These are phyloP conservation scores for Mohoua ochrocephala DNA, from an alignment of 2,113 vertebrate species.

Conservation along the genomic window DNA sequence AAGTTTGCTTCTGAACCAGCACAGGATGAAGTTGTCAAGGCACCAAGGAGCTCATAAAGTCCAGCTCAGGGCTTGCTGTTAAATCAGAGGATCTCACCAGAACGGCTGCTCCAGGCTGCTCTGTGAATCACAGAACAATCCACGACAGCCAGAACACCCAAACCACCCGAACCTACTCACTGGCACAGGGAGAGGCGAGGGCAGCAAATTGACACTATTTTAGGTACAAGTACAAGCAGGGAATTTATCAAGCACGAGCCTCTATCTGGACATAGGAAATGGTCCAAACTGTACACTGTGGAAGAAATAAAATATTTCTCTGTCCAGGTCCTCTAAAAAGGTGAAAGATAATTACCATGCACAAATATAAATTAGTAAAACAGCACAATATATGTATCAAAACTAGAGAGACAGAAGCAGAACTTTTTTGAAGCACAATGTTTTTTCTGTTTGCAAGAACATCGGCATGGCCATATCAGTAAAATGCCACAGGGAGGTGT, in stretches of 20 bases:
- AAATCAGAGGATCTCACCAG: not conserved
- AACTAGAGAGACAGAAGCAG: not conserved
- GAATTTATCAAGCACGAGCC: not conserved
- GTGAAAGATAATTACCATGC: not conserved
- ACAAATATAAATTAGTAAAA: not conserved
- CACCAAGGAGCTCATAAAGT: not conserved
- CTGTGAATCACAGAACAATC: not conserved
- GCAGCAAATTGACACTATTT: not conserved
- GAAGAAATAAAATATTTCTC: not conserved
- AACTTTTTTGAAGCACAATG: not conserved
- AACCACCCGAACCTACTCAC: not conserved
- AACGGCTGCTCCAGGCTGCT: not conserved
- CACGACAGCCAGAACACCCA: not conserved
- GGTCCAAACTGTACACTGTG: rapidly evolving
- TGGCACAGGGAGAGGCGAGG: not conserved
- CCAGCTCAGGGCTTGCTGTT: not conserved
- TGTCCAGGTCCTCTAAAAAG: not conserved
- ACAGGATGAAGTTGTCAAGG: not conserved
- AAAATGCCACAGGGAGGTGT: not conserved
- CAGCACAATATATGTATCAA: not conserved
- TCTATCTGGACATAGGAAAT: not conserved
- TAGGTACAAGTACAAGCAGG: not conserved
- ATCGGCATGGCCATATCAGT: not conserved
- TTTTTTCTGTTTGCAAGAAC: not conserved
- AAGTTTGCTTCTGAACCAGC: not conserved